Percentiles rank a stretch among this genome's conserved stretches.
phyloP scores from a whole-genome alignment of 2,113 vertebrate species.

The Trinectes maculatus region DNA sequence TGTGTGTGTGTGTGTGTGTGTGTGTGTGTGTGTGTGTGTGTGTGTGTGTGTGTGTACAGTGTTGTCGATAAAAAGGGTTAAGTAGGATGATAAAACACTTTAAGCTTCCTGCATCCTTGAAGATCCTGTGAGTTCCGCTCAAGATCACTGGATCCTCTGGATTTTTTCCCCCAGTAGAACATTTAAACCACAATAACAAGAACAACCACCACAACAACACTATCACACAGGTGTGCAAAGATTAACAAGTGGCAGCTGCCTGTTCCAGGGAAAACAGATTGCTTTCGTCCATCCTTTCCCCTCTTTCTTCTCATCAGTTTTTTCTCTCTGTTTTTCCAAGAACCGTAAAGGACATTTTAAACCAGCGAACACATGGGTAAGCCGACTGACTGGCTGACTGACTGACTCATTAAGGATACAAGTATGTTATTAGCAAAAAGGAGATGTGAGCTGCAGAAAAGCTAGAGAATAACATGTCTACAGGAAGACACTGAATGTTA shows the following conservation, averaged over 20 bases:
- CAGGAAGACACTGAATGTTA: too few relatives aligned
- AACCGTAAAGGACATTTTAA: background rate
- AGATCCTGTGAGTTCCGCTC: constrained; percentile 26
- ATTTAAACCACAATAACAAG: constrained; percentile 32
- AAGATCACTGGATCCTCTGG: constrained; percentile 48
- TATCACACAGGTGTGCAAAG: constrained; percentile 17
- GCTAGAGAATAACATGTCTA: background rate
- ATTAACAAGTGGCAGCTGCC: constrained; percentile 41
- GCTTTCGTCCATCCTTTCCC: constrained; percentile 9
- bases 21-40: too few relatives aligned
- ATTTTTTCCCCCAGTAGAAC: constrained; percentile 27
- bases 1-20: too few relatives aligned
- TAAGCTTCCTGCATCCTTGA: constrained; percentile 44
- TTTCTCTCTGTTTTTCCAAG: constrained; percentile 9
- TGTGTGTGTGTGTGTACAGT: constrained; percentile 2
- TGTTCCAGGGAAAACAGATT: constrained; percentile 30
- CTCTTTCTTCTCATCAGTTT: constrained; percentile 3
- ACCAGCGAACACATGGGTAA: background rate
- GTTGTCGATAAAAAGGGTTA: constrained; percentile 36
- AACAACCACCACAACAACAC: constrained; percentile 16
- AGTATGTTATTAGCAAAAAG: background rate
- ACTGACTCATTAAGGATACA: background rate
- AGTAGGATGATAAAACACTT: constrained; percentile 47
- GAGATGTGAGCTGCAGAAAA: constrained; percentile 1
- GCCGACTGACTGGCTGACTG: background rate